These are phyloP conservation scores for Climacteris rufus DNA, from an alignment of 2,113 vertebrate species.

Conservation along the genomic window DNA sequence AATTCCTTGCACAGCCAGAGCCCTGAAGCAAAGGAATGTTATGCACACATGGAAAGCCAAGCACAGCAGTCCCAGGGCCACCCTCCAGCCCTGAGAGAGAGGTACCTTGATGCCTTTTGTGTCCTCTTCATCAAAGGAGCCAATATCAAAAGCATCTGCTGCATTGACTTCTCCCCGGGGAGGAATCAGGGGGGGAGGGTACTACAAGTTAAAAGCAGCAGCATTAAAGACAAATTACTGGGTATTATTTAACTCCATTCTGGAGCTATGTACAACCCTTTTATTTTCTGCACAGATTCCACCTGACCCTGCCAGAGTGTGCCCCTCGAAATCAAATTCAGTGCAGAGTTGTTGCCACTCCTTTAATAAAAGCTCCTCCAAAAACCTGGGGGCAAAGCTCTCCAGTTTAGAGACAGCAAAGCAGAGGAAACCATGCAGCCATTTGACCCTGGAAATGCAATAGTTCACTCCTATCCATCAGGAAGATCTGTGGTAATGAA, in stretches of 20 bases:
- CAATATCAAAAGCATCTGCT: conserved; percentile 96
- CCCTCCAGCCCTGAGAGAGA: not conserved
- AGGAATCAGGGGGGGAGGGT: conserved; percentile 91
- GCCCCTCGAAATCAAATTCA: not conserved
- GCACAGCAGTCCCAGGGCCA: not conserved
- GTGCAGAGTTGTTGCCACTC: not conserved
- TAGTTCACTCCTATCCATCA: not conserved
- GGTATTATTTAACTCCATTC: not conserved
- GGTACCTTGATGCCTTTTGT: conserved; percentile 97
- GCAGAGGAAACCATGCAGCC: not conserved
- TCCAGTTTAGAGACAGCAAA: not conserved
- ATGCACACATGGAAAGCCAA: not conserved
- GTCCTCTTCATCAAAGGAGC: conserved; percentile 97
- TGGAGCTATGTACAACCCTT: not conserved
- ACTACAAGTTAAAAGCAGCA: conserved; percentile 70
- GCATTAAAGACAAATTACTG: not conserved
- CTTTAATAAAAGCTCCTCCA: not conserved
- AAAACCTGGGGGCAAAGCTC: accelerated
- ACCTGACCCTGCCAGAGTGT: accelerated
- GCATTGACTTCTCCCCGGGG: conserved; percentile 97
- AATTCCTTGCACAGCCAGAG: not conserved
- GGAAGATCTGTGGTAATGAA: not conserved
- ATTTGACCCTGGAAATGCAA: not conserved
- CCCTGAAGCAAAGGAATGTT: not conserved
- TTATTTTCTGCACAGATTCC: not conserved